Conservation (phyloP, 2,113 vertebrate genomes). For the Phyllostomus hastatus region DNA sequence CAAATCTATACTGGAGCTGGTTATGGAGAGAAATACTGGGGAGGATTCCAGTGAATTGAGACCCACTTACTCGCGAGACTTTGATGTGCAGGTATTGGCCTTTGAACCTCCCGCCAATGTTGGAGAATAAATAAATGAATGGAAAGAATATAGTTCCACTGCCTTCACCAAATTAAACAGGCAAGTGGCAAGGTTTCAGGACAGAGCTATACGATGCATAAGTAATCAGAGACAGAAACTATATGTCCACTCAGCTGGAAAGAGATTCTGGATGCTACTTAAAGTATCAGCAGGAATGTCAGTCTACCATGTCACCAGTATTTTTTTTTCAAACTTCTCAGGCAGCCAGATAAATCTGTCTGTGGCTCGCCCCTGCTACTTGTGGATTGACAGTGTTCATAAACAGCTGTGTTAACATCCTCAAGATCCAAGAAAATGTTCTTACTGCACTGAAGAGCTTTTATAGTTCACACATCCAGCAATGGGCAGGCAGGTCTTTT, state of each 20-base stretch:
- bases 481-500: not conserved
- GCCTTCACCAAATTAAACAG: conserved; percentile 15
- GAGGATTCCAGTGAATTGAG: not conserved
- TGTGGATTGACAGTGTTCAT: conserved; percentile 1
- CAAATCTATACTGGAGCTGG: not conserved
- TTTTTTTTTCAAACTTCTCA: conserved; percentile 7
- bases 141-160: not conserved
- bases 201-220: not conserved
- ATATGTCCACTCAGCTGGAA: conserved; percentile 9
- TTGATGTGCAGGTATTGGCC: not conserved
- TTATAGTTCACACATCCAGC: not conserved
- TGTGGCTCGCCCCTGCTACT: not conserved
- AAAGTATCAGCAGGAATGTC: conserved; percentile 36
- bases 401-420: conserved; percentile 47
- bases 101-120: not conserved
- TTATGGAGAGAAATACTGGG: not conserved
- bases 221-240: conserved; percentile 8
- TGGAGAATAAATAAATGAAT: conserved; percentile 3
- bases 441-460: not conserved
- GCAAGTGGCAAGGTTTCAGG: conserved; percentile 26
- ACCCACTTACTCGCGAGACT: not conserved
- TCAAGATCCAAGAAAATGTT: not conserved
- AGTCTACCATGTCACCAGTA: not conserved
- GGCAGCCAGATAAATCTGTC: conserved; percentile 26
- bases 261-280: not conserved